Percentiles rank a stretch among this genome's conserved stretches.
phyloP scores from a whole-genome alignment of 2,888 invertebrate species.

The Metallyticus violacea region DNA sequence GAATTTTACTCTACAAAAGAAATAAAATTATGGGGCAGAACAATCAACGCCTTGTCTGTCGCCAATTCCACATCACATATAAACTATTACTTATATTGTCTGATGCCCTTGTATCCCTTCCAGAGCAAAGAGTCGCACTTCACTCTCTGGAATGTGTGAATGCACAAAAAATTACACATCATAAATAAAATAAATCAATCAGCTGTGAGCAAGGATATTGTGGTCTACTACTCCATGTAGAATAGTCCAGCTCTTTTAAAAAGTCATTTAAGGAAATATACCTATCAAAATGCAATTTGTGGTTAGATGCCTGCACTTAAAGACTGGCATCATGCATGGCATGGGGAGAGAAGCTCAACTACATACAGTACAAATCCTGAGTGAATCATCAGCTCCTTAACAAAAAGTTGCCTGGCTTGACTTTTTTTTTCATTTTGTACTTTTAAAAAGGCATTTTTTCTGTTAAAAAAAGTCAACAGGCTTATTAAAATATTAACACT shows the following conservation, averaged over 20 bases:
- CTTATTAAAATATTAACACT: slow-evolving; percentile 32
- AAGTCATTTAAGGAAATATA: slow-evolving; percentile 25
- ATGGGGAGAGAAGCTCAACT: slow-evolving; percentile 7
- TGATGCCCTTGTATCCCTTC: slow-evolving; percentile 52
- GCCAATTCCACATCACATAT: background rate
- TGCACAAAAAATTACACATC: slow-evolving; percentile 29
- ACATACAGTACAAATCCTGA: slow-evolving; percentile 30
- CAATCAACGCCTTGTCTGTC: slow-evolving; percentile 17
- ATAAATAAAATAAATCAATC: slow-evolving; percentile 30
- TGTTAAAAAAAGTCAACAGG: slow-evolving; percentile 32
- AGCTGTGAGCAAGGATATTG: slow-evolving; percentile 34
- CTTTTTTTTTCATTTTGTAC: slow-evolving; percentile 35
- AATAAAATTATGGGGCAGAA: background rate
- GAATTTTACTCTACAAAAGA: background rate
- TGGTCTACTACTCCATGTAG: slow-evolving; percentile 30
- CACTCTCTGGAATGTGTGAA: slow-evolving; percentile 48
- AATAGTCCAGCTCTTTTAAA: slow-evolving; percentile 13
- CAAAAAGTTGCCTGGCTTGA: slow-evolving; percentile 31
- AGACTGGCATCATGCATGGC: no score
- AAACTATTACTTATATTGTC: slow-evolving; percentile 32
- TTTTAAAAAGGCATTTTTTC: slow-evolving; percentile 34
- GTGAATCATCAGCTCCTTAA: slow-evolving; percentile 28
- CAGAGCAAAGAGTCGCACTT: slow-evolving; percentile 42
- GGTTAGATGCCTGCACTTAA: slow-evolving; percentile 22
- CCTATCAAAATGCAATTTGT: slow-evolving; percentile 24